Evolutionary conservation across 2,113 vertebrate genomes (phyloP).

Genomic region (Pedetes capensis): DNA sequence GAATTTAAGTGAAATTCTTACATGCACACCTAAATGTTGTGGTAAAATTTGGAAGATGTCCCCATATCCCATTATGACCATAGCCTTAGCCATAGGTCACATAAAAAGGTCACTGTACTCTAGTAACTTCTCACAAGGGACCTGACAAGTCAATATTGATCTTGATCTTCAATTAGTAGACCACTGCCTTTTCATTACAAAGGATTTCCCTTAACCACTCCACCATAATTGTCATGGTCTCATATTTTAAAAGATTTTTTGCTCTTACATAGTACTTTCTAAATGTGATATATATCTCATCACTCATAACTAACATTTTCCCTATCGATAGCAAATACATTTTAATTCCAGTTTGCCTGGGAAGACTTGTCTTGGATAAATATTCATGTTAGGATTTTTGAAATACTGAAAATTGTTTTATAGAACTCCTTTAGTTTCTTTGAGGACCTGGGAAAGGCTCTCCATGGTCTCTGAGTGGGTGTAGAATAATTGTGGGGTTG

Average conservation of each 20-base stretch:
- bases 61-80: neutral
- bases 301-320: neutral
- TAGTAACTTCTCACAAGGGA: neutral
- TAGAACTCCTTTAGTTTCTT: neutral
- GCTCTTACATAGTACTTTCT: neutral
- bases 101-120: neutral
- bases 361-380: neutral
- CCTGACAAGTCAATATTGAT: neutral
- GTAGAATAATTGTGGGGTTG: neutral
- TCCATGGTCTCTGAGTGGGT: neutral
- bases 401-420: neutral
- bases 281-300: neutral
- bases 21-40: neutral
- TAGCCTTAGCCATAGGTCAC: too few species aligned
- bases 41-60: neutral
- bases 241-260: neutral
- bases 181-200: constrained; percentile 1
- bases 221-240: neutral
- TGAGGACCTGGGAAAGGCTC: neutral
- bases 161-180: neutral
- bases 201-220: neutral
- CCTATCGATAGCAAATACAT: neutral
- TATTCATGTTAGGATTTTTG: neutral
- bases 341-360: neutral
- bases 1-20: constrained; percentile 20